Conservation (phyloP, 2,797 vertebrate species). For the Brachyalestes nurse region DNA sequence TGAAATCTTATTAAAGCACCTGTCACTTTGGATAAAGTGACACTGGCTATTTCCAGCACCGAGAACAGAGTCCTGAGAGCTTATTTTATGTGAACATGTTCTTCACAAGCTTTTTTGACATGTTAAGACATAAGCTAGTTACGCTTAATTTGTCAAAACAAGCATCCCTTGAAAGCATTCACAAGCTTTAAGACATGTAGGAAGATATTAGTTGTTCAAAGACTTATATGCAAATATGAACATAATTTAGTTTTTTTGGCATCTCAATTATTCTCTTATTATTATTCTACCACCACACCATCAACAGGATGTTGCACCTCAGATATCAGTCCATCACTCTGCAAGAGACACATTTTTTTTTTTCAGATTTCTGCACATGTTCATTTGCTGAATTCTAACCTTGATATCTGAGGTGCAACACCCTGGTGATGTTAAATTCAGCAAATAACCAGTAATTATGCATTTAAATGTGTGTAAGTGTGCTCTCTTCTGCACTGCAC, state of each 20-base stretch:
- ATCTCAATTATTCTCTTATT: background rate
- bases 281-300: background rate
- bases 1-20: slow-evolving; percentile 30
- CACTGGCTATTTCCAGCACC: slow-evolving; percentile 16
- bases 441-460: too few relatives aligned
- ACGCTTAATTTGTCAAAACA: slow-evolving; percentile 37
- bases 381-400: too few relatives aligned
- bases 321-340: background rate
- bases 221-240: slow-evolving; percentile 33
- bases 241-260: slow-evolving; percentile 10
- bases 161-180: background rate
- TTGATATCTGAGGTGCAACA: too few relatives aligned
- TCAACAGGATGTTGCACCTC: background rate
- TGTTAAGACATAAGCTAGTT: slow-evolving; percentile 36
- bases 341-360: too few relatives aligned
- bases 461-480: too few relatives aligned
- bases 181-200: slow-evolving; percentile 23
- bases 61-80: slow-evolving; percentile 9
- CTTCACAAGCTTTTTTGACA: slow-evolving; percentile 11
- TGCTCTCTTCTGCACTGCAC: too few relatives aligned
- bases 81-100: slow-evolving; percentile 14
- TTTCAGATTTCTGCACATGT: too few relatives aligned
- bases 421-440: too few relatives aligned
- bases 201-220: slow-evolving; percentile 36
- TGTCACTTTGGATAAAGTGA: slow-evolving; percentile 31